A percentile compares a stretch with the other conserved stretches of the same genome.
Evolutionary conservation across 2,797 vertebrate genomes (phyloP).

Genomic region (Dryobates pubescens): DNA sequence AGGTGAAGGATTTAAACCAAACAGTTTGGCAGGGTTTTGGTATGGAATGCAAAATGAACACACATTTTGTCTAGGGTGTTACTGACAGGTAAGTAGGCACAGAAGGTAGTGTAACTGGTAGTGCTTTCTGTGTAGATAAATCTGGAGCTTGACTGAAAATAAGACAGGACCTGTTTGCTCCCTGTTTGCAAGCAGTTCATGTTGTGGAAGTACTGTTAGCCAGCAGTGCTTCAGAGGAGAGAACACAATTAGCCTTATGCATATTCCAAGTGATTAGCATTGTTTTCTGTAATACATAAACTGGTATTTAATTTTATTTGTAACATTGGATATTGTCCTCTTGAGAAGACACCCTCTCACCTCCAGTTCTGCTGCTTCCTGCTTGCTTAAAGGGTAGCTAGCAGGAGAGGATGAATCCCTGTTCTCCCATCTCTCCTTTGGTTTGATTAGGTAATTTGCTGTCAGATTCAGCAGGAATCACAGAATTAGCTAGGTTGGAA

Average conservation of each 20-base stretch:
- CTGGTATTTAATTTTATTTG: neutral
- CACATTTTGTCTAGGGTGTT: neutral
- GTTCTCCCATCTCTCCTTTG: neutral
- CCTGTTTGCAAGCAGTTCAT: neutral
- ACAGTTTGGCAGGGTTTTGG: neutral
- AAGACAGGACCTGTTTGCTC: neutral
- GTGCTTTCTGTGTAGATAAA: neutral
- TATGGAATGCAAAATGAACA: neutral
- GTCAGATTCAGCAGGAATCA: neutral
- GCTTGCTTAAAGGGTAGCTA: neutral
- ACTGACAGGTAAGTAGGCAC: neutral
- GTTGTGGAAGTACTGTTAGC: neutral
- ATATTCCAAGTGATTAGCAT: neutral
- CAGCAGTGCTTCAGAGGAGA: neutral
- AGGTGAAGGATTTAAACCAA: neutral
- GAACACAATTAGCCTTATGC: neutral
- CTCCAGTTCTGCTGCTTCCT: neutral
- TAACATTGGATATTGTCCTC: neutral
- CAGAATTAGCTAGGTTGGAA: too few relatives aligned
- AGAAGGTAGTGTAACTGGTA: neutral
- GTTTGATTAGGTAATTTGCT: neutral
- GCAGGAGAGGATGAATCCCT: neutral
- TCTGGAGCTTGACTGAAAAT: neutral
- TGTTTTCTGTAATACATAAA: neutral
- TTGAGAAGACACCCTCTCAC: neutral